Evolutionary conservation across 2,113 vertebrate species (phyloP), one percentile per base, ranked within the genome.

Genomic region (Tachuris rubrigastra): DNA sequence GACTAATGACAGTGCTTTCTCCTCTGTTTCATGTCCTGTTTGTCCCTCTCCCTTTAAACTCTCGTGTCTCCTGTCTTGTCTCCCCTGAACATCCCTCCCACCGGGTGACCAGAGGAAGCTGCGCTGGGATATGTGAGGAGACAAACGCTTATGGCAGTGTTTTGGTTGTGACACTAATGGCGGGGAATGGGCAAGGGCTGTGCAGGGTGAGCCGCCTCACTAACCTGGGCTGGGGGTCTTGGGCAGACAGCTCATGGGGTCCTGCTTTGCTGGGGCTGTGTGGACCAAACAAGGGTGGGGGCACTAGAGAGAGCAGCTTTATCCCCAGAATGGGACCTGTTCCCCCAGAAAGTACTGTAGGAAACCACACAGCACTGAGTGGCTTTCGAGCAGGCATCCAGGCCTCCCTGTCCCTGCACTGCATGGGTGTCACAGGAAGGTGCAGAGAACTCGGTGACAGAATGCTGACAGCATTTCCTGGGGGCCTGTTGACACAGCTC

Each of bases 101-200:
- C 92, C 96, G 53, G 97, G 95, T 94, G 97, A 98, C 97, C 98
- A 99, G 99, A 99, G 99, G 99, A 99, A 99, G 98, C 99, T 99
- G 92, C 99, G 99, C 98, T 99, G 99, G 99, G 99, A 99, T 99
- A 99, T 99, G 99, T 99, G 99, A 99, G 99, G 98, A 98, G 93
- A 81, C 88, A 56, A 76, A 52, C 5, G 24, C 87, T 95, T 78
- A 49, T 23, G 56, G 96, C 93, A 52, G 81, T 86, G 93, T 91
- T 87, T 60, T 94, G 85, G 82, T 69, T 94, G 94, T 87, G 84
- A 21, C 97, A 96, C 97, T 96, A 97, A 92, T 52, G 30, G 46
- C 9, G 85, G 94, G 87, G 87, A 62, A 13, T 18, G 80, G 69
- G 87, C 22, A 0, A 90, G 88, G 80, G 88, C 65, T 90, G 88